Conservation (phyloP, 2,888 invertebrate species). For the Falcaria lacertinaria region DNA sequence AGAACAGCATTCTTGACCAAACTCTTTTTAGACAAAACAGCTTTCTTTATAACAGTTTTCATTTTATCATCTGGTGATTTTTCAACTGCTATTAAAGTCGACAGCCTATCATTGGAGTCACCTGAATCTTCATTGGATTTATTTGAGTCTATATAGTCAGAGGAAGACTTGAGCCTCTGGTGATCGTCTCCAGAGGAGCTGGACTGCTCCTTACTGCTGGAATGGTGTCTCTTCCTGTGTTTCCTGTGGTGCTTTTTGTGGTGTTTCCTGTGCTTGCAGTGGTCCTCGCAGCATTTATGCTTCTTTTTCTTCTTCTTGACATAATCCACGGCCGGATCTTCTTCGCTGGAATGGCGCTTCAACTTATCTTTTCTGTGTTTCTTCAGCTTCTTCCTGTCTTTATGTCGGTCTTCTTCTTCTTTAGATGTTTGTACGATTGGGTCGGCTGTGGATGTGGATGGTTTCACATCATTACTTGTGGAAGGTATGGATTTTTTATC, state of each 20-base stretch:
- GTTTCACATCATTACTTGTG: slow-evolving; percentile 36
- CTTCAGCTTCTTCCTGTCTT: slow-evolving; percentile 83
- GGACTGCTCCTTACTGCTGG: slow-evolving; percentile 67
- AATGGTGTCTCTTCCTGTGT: slow-evolving; percentile 87
- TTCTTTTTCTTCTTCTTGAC: slow-evolving; percentile 84
- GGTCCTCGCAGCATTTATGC: slow-evolving; percentile 84
- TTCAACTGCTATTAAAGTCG: slow-evolving; percentile 59
- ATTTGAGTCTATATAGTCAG: slow-evolving; percentile 63
- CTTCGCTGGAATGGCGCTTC: slow-evolving; percentile 64
- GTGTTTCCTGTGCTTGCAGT: slow-evolving; percentile 85
- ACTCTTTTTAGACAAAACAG: slow-evolving; percentile 57
- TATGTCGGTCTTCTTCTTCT: slow-evolving; percentile 71
- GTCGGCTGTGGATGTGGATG: slow-evolving; percentile 23
- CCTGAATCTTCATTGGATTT: slow-evolving; percentile 71
- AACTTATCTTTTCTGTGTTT: slow-evolving; percentile 84
- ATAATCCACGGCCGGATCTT: slow-evolving; percentile 62
- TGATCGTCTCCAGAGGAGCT: slow-evolving; percentile 77
- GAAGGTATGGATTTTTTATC: slow-evolving; percentile 66
- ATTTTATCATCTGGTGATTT: slow-evolving; percentile 65
- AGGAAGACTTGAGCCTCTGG: slow-evolving; percentile 55
- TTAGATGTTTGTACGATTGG: slow-evolving; percentile 22
- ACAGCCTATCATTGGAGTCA: slow-evolving; percentile 56
- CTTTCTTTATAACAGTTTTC: slow-evolving; percentile 68
- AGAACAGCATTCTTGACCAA: slow-evolving; percentile 61
- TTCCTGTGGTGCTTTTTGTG: slow-evolving; percentile 89